Percentiles rank a stretch among this genome's conserved stretches.
Evolutionary conservation across 2,888 invertebrate genomes (phyloP).

Genomic region (Microctonus aethiopoides): DNA sequence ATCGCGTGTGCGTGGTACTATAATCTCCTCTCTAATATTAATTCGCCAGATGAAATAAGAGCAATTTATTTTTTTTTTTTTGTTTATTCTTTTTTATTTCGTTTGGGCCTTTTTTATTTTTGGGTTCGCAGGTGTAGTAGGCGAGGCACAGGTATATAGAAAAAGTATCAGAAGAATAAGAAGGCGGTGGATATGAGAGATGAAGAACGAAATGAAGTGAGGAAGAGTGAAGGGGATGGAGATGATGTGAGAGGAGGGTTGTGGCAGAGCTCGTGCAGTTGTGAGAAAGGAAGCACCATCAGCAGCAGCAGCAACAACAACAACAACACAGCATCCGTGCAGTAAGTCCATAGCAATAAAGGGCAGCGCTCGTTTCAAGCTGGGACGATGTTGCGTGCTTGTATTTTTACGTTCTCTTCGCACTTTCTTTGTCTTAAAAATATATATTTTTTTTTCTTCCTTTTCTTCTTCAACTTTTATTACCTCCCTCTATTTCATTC

Average conservation of each 20-base stretch:
- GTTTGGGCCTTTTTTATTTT: not conserved
- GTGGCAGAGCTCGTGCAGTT: not conserved
- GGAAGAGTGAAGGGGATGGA: conserved; percentile 9
- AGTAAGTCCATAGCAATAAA: conserved; percentile 35
- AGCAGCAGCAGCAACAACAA: not conserved
- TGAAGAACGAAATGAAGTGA: not conserved
- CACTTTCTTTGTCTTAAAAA: conserved; percentile 13
- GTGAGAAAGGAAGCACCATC: conserved; percentile 2
- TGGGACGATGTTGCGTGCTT: conserved; percentile 29
- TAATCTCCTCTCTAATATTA: conserved; percentile 24
- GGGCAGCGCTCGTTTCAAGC: conserved; percentile 28
- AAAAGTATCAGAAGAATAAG: not conserved
- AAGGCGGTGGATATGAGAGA: not conserved
- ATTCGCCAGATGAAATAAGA: conserved; percentile 28
- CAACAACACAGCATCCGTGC: conserved; percentile 55
- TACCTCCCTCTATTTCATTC: not conserved
- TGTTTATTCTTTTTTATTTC: not conserved
- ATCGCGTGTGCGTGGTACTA: conserved; percentile 24
- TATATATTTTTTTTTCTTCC: no score
- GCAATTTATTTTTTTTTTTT: conserved; percentile 11
- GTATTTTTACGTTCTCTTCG: conserved; percentile 24
- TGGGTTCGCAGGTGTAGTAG: conserved; percentile 33
- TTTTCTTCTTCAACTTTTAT: not conserved
- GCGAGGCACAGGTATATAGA: conserved; percentile 26
- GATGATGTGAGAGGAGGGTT: not conserved